phyloP scores from a whole-genome alignment of 2,888 invertebrate genomes.

The Arctia plantaginis region DNA sequence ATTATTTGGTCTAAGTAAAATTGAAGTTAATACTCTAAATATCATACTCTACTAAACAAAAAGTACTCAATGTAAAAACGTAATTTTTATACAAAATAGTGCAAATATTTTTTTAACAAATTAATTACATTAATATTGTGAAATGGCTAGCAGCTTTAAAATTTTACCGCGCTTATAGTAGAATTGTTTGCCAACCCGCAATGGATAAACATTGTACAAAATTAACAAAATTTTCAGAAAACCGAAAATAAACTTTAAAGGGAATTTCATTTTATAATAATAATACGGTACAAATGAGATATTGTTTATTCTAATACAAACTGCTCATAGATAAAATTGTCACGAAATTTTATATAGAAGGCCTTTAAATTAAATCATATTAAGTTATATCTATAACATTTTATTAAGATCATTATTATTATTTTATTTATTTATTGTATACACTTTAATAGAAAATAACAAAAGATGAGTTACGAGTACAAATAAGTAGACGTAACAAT shows the following conservation, averaged over 20 bases:
- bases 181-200: background rate
- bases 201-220: conserved; percentile 7
- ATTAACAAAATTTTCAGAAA: conserved; percentile 12
- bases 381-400: background rate
- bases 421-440: too few relatives aligned
- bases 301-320: background rate
- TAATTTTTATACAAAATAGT: background rate
- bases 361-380: background rate
- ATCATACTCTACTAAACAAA: too few relatives aligned
- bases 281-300: background rate
- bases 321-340: background rate
- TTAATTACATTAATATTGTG: background rate
- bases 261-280: background rate
- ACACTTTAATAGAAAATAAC: too few relatives aligned
- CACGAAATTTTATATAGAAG: background rate
- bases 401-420: too few relatives aligned
- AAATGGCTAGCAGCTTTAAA: background rate
- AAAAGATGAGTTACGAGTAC: too few relatives aligned
- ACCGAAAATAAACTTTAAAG: background rate
- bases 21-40: too few relatives aligned
- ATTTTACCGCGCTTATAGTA: background rate
- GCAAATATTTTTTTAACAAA: background rate
- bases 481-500: too few relatives aligned
- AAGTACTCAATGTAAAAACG: too few relatives aligned
- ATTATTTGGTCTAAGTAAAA: too few relatives aligned